Evolutionary conservation across 2,113 vertebrate genomes (phyloP), one percentile per base, ranked within the genome.

Genomic region (Xiphophorus hellerii): DNA sequence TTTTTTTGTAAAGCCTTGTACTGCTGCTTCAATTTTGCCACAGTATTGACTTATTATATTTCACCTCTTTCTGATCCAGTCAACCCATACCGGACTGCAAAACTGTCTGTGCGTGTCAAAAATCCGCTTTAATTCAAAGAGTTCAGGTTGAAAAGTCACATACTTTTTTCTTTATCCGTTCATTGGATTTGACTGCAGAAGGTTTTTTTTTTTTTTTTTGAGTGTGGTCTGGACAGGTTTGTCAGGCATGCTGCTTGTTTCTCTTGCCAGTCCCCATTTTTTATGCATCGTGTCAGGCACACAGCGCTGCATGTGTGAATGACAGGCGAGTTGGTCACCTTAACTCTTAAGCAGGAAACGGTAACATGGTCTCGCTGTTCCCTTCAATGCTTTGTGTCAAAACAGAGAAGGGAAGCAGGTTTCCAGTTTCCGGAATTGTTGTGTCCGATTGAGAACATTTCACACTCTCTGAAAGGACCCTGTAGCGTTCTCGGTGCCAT

Each of bases 391-490:
- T 64, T 37, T 68, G 61, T 75, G 17, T 28, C 29, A 51, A 64
- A 74, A 73, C 66, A 67, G 67, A 68, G 80, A 73, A 37, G 61
- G 54, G 51, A 75, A 73, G 4, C 58, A 17, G 61, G 54, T 79
- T 74, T 76, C 14, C 63, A 12, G 5, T 44, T 73, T 77, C 64
- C 61, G 17, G 35, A 81, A 60, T 80, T 66, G 76, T 69, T 60
- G 74, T 61, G 54, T 68, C 77, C 82, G 42, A 75, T 69, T 81
- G 71, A 74, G 48, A 70, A 70, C 62, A 77, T 77, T 82, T 88
- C 83, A 87, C 79, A 72, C 73, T 13, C 39, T n/a, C 60, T 86
- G 69, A 86, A 84, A 80, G 75, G 64, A 73, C 60, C 71, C 48
- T 62, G 13, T 20, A 51, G 68, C 66, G 42, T 20, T 29, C 54